A percentile compares a stretch with the other conserved stretches of the same genome.
Evolutionary conservation across 2,797 vertebrate species (phyloP).

Genomic region (Neopelma chrysocephalum): DNA sequence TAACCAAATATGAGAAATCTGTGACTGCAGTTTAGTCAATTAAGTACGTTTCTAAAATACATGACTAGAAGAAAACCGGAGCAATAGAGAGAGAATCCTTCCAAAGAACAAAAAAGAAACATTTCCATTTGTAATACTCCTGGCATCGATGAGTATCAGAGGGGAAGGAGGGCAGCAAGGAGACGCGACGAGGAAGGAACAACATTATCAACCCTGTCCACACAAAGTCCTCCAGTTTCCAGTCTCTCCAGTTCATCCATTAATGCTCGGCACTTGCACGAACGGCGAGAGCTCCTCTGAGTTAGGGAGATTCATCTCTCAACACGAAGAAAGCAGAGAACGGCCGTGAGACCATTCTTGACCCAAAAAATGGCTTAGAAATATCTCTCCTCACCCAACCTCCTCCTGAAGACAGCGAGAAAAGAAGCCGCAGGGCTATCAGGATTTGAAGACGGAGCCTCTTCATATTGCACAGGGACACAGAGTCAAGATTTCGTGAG

Average conservation of each 20-base stretch:
- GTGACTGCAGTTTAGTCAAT: conserved; percentile 55
- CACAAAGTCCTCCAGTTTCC: conserved; percentile 30
- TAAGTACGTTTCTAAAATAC: conserved; percentile 63
- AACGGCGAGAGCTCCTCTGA: neutral
- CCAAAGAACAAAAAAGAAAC: conserved; percentile 50
- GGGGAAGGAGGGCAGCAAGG: conserved; percentile 49
- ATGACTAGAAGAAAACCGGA: conserved; percentile 66
- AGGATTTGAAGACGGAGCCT: conserved; percentile 33
- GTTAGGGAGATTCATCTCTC: neutral
- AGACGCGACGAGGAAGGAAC: neutral
- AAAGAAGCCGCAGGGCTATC: conserved; percentile 6
- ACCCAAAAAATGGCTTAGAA: conserved; percentile 27
- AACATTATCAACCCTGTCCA: conserved; percentile 36
- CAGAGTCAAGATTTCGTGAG: conserved; percentile 13
- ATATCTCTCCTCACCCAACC: conserved; percentile 32
- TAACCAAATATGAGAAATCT: conserved; percentile 63
- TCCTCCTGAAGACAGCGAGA: conserved; percentile 47
- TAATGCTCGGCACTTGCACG: neutral
- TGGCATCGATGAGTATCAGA: conserved; percentile 32
- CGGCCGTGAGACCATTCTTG: neutral
- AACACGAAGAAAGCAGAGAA: conserved; percentile 34
- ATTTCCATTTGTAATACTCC: conserved; percentile 57
- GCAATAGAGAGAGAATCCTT: conserved; percentile 65
- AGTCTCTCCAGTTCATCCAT: conserved; percentile 12
- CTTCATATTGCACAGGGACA: conserved; percentile 53